Percentiles rank a stretch among this genome's conserved stretches.
phyloP scores from a whole-genome alignment of 1,140 invertebrate species.

The Platyscapa corneri region DNA sequence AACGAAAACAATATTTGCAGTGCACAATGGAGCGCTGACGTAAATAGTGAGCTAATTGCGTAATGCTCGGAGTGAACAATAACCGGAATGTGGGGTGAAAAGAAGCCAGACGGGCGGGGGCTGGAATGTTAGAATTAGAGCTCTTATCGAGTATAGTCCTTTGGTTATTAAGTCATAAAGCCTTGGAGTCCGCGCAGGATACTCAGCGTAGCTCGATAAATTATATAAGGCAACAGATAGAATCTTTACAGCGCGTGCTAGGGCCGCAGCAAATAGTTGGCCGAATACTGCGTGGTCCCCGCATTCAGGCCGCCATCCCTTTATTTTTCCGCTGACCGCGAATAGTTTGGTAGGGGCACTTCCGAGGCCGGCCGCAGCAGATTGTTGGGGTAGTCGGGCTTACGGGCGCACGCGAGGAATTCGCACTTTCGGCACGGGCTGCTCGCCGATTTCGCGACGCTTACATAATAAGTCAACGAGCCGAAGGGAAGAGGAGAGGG shows the following conservation, averaged over 20 bases:
- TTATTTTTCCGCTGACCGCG: conserved; percentile 22
- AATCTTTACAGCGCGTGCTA: conserved; percentile 55
- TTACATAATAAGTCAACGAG: conserved; percentile 10
- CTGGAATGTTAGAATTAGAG: conserved; percentile 56
- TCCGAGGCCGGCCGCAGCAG: background rate
- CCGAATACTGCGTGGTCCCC: conserved; percentile 58
- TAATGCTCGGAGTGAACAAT: background rate
- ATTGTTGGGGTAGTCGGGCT: background rate
- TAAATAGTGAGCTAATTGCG: conserved; percentile 7
- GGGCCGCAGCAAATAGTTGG: conserved; percentile 63
- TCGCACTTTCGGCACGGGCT: background rate
- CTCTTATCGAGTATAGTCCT: conserved; percentile 58
- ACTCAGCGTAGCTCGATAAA: conserved; percentile 66
- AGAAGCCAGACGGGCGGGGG: conserved; percentile 39
- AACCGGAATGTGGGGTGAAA: background rate
- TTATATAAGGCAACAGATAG: conserved; percentile 62
- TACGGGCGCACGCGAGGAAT: background rate
- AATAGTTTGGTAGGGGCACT: background rate
- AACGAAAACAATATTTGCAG: background rate
- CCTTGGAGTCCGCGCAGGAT: conserved; percentile 53
- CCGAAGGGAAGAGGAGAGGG: background rate
- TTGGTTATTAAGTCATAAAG: conserved; percentile 69
- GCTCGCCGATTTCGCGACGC: conserved; percentile 21
- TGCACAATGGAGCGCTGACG: background rate
- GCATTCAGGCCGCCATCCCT: background rate